Evolutionary conservation across 2,113 vertebrate species (phyloP).

Genomic region (Fukomys damarensis): DNA sequence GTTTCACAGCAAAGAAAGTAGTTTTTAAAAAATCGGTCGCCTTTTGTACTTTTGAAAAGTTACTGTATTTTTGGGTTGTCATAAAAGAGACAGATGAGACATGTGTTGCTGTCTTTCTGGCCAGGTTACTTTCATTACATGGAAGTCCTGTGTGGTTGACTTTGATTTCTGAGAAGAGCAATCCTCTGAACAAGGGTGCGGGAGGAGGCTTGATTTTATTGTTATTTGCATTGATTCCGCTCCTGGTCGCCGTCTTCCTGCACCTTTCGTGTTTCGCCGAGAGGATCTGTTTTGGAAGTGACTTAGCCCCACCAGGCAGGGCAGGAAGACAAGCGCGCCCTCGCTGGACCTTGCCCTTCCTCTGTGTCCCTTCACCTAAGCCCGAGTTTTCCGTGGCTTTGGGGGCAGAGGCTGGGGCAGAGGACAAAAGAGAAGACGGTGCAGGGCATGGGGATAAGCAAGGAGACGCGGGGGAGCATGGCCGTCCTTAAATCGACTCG

Average conservation of each 20-base stretch:
- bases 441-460: not conserved
- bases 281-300: slow-evolving; percentile 7
- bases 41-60: slow-evolving; percentile 1
- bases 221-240: not conserved
- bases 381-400: not conserved
- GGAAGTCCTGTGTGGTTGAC: not conserved
- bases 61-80: slow-evolving; percentile 29
- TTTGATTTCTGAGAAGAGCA: not conserved
- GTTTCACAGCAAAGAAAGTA: not conserved
- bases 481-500: not conserved
- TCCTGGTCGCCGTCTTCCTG: not conserved
- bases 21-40: not conserved
- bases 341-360: not conserved
- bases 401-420: not conserved
- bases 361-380: not conserved
- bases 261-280: not conserved
- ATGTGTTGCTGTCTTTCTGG: not conserved
- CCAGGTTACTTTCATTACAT: not conserved
- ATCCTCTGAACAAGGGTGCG: not conserved
- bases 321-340: not conserved
- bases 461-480: too few relatives aligned
- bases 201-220: not conserved
- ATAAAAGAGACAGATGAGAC: slow-evolving; percentile 34
- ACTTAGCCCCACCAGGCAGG: not conserved
- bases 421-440: not conserved